Evolutionary conservation across 2,888 invertebrate genomes (phyloP), one percentile per base, ranked within the genome.

Genomic region (Chrysina gloriosa): DNA sequence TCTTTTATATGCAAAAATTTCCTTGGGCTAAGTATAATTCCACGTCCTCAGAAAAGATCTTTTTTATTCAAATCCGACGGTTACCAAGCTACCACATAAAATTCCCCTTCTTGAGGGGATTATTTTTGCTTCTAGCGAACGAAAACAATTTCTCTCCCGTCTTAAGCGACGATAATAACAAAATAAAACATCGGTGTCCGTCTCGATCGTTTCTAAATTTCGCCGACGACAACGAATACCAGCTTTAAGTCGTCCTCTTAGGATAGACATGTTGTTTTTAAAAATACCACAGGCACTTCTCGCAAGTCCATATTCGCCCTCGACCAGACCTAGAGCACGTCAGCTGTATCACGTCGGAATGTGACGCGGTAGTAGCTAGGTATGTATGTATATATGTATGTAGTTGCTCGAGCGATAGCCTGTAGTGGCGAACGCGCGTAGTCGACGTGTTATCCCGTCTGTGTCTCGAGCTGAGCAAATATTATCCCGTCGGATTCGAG

Each of bases 401-500:
- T n/a, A 14, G 14, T 39, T 14, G 39, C 14, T 39, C 14, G 11
- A 11, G 39, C 14, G 39, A 4, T 7, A 5, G 31, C 31, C 11
- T 39, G 39, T 11, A 4, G 39, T 4, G 4, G 39, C 39, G n/a
- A 14, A n/a, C n/a, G n/a, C n/a, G n/a, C n/a, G 27, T 23, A 27
- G 23, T 39, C 6, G 39, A 11, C n/a, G 27, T 66, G 52, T 61
- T 67, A 63, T 63, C 52, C 52, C 54, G 39, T 39, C 6, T 23
- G 27, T 39, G 67, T 63, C 52, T 52, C 27, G 52, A 54, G 68
- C 36, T 68, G 64, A 68, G 54, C 56, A 68, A 68, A 68, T 68
- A 68, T 68, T 68, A 68, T 68, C 64, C 63, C 64, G 63, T n/a
- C 25, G 50, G 68, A 64, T n/a, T 68, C 68, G 2, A 56, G 52